Percentiles rank a stretch among this genome's conserved stretches.
phyloP scores from a whole-genome alignment of 2,888 invertebrate species.

The Meiosimyza platycephala region DNA sequence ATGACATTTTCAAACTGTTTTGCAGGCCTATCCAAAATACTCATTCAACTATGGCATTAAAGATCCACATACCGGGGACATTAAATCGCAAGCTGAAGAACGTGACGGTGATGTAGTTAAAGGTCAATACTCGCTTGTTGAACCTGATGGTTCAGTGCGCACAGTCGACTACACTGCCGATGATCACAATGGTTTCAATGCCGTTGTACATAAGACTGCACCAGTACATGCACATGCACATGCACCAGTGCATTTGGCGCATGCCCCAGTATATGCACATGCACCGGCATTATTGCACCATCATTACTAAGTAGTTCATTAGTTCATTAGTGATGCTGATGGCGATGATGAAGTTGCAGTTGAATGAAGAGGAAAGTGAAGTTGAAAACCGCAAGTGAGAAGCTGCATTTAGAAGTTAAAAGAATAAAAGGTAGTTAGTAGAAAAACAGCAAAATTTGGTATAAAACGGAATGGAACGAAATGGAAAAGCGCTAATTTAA shows the following conservation, averaged over 20 bases:
- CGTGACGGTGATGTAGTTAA: conserved; percentile 79
- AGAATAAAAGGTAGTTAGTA: conserved; percentile 39
- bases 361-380: conserved; percentile 1
- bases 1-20: neutral
- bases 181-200: conserved; percentile 78
- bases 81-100: conserved; percentile 77
- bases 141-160: conserved; percentile 69
- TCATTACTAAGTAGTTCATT: conserved; percentile 59
- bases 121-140: conserved; percentile 73
- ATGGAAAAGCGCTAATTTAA: conserved; percentile 14
- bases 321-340: conserved; percentile 24
- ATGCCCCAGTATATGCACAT: conserved; percentile 65
- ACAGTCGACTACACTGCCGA: conserved; percentile 77
- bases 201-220: conserved; percentile 75
- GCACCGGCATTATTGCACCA: conserved; percentile 66
- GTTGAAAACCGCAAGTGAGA: conserved; percentile 32
- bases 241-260: conserved; percentile 59
- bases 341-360: conserved; percentile 33
- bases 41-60: conserved; percentile 78
- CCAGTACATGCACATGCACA: conserved; percentile 65
- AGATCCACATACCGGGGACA: conserved; percentile 79
- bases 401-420: conserved; percentile 31
- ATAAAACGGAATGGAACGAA: conserved; percentile 30
- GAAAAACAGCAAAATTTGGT: conserved; percentile 34
- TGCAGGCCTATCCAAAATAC: conserved; percentile 76